Evolutionary conservation across 2,888 invertebrate genomes (phyloP), one percentile per base, ranked within the genome.

Genomic region (Agrypnus murinus): DNA sequence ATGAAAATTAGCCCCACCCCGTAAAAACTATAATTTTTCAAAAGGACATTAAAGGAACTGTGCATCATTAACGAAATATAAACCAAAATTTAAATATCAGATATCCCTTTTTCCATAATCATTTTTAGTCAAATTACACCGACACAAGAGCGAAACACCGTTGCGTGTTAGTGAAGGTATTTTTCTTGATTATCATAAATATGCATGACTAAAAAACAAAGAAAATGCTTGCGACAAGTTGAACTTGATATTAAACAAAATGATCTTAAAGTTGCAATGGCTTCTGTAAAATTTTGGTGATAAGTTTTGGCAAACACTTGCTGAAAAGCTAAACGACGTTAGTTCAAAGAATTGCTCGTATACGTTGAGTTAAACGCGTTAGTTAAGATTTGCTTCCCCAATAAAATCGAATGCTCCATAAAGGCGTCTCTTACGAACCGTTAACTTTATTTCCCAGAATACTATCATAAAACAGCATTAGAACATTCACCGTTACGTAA

Each of bases 381-480:
- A 65, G 71, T 71, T 66, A 66, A 71, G 71, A 71, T 71, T 71
- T 66, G 65, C 71, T 71, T 71, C 60, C 62, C 57, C 60, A 71
- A 71, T 71, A 71, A 71, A 71, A 66, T 71, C 71, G 66, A 71
- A 71, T 71, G 66, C 48, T 63, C 66, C 71, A 71, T 71, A 71
- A 71, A 71, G 71, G 66, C 71, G 71, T 60, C 66, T 71, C 71
- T 66, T 66, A 71, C 70, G 70, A 70, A 70, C 71, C 71, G 71
- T 71, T 71, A 71, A 71, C 60, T 71, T 71, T 71, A 71, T 66
- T 65, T 71, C 71, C 71, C 68, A 65, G 70, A 70, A 70, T 59
- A 66, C 62, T 62, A 50, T 57, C 58, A 60, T 71, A 71, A 71
- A 71, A 43, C 34, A 60, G 58, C 66, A 71, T 71, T 63, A 66